Percentiles rank a stretch among this genome's conserved stretches.
Conservation (phyloP, 1,140 invertebrate genomes). For the Bathynomus jamesi region DNA sequence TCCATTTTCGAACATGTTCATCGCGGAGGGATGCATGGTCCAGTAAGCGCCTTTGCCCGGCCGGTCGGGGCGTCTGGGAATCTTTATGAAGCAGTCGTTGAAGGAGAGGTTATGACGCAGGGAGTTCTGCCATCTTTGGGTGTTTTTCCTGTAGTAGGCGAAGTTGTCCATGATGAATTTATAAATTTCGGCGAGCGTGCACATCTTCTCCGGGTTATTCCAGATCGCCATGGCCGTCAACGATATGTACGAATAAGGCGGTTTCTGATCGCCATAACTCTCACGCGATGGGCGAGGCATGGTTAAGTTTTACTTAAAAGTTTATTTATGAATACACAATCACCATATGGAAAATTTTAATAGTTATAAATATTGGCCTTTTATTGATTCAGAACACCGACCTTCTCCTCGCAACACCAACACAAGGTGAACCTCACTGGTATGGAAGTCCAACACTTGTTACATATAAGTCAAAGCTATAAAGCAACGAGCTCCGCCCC, state of each 20-base stretch:
- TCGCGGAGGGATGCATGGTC: constrained; percentile 75
- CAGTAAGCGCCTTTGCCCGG: constrained; percentile 88
- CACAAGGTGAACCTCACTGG: neutral
- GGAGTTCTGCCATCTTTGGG: constrained; percentile 79
- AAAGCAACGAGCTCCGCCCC: neutral
- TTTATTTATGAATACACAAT: too few species aligned
- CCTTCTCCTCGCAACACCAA: neutral
- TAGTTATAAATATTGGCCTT: too few species aligned
- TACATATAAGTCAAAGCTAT: neutral
- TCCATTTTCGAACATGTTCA: constrained; percentile 93
- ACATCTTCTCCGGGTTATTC: constrained; percentile 87
- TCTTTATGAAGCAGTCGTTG: constrained; percentile 92
- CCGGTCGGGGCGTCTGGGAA: constrained; percentile 74
- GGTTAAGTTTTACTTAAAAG: too few species aligned
- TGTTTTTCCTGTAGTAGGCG: constrained; percentile 83
- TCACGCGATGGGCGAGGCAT: constrained; percentile 88
- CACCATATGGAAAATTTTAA: too few species aligned
- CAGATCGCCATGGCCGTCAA: constrained; percentile 96
- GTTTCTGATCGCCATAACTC: constrained; percentile 91
- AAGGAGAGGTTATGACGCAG: constrained; percentile 79
- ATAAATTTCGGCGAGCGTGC: constrained; percentile 87
- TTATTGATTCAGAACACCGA: too few species aligned
- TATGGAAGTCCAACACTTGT: neutral
- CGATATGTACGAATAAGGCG: constrained; percentile 94
- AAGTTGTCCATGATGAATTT: constrained; percentile 85